A percentile compares a stretch with the other conserved stretches of the same genome.
Evolutionary conservation across 2,888 invertebrate species (phyloP).

Genomic region (Geotrupes spiniger): DNA sequence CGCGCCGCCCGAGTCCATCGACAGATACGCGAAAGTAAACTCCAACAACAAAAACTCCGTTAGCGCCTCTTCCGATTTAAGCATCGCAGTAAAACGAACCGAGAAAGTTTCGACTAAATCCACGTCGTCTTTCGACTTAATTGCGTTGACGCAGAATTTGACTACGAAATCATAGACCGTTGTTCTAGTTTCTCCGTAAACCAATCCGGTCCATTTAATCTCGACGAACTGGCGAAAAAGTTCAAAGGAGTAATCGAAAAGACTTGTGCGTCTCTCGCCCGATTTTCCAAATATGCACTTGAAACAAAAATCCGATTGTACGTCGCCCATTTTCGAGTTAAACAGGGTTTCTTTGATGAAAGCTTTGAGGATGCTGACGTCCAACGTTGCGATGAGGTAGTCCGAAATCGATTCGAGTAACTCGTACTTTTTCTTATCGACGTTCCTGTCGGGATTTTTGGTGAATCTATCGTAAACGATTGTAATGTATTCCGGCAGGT

Average conservation of each 20-base stretch:
- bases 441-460: neutral
- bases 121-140: conserved; percentile 2
- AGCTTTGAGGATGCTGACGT: conserved; percentile 6
- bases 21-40: conserved; percentile 6
- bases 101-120: conserved; percentile 7
- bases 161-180: conserved; percentile 6
- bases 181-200: too few species aligned
- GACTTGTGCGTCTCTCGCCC: neutral
- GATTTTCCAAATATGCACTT: conserved; percentile 7
- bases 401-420: conserved; percentile 5
- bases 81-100: neutral
- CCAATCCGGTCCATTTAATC: neutral
- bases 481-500: neutral
- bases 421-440: neutral
- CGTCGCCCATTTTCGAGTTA: neutral
- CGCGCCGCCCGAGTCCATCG: neutral
- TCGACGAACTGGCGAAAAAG: neutral
- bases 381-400: conserved; percentile 2
- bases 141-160: neutral
- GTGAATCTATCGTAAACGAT: neutral
- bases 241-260: conserved; percentile 3
- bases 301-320: conserved; percentile 1
- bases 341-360: conserved; percentile 5
- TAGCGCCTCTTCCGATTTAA: neutral
- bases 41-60: conserved; percentile 6